Evolutionary conservation across 1,140 invertebrate genomes (phyloP), one percentile per base, ranked within the genome.

Genomic region (Wasmannia auropunctata): DNA sequence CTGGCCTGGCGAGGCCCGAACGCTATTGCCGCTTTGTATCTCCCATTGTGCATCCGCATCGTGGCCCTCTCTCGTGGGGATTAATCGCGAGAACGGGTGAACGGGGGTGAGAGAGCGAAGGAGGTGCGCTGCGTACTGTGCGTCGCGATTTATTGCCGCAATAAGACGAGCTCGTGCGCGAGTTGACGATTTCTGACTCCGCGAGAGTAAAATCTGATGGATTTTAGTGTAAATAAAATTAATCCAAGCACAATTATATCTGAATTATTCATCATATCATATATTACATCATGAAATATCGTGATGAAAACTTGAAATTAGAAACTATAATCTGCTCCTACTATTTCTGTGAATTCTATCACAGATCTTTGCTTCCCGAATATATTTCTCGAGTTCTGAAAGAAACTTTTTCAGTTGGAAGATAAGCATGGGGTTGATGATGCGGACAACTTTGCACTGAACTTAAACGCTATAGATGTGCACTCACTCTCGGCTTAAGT

Each of bases 91-190:
- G 58, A 74, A 54, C 8, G 62, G 10, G 22, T n/a, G 77, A 81
- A 65, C 49, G 69, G 83, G n/a, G 86, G 3, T 62, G 22, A 54
- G 67, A 74, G 84, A 75, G 63, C 63, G 76, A 46, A 40, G 8
- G 46, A 69, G 22, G 51, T 65, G 86, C 62, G 80, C 87, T 86
- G 86, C 75, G 37, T 37, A 80, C 74, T 62, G 14, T 70, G 72
- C 46, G 51, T 74, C 69, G 69, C 86, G 86, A 92, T 91, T 92
- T 91, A 58, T 28, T n/a, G 58, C 46, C 28, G 70, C 70, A 90
- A 91, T 92, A 92, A 92, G 88, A 86, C 80, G 87, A 40, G 28
- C 58, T 56, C 25, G 25, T 16, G 16, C 43, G 56, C 37, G 4
- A 10, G 6, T 60, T 16, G 40, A 63, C 1, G 37, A 49, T 79